These are phyloP conservation scores for Crotalus tigris DNA, from an alignment of 2,113 vertebrate species.

Conservation along the genomic window DNA sequence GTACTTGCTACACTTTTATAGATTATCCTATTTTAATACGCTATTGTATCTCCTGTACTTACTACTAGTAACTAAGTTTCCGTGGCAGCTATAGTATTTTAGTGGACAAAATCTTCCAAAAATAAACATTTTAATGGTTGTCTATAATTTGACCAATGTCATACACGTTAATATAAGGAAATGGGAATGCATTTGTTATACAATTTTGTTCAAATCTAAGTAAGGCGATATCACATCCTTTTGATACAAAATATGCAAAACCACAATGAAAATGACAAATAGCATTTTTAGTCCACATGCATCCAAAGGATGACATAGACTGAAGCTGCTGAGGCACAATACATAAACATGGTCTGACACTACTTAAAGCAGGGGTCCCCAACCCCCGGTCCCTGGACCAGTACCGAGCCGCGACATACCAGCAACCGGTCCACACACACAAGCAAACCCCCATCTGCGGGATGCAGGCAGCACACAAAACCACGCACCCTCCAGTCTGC, in stretches of 20 bases:
- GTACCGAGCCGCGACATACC: too few species aligned
- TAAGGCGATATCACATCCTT: background rate
- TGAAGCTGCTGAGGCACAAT: background rate
- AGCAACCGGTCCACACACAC: too few species aligned
- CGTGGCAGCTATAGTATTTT: background rate
- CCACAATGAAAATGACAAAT: background rate
- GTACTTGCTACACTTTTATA: background rate
- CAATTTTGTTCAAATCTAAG: slow-evolving; percentile 1
- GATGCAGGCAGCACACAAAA: too few species aligned
- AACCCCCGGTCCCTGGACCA: too few species aligned
- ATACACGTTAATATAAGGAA: slow-evolving; percentile 7
- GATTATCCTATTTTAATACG: background rate
- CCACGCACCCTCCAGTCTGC: too few species aligned
- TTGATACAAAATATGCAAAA: background rate
- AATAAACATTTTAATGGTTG: background rate
- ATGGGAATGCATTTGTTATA: slow-evolving; percentile 4
- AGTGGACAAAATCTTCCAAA: background rate
- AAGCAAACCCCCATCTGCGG: too few species aligned
- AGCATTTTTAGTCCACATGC: background rate
- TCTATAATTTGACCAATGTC: background rate
- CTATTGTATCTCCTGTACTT: background rate
- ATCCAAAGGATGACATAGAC: background rate
- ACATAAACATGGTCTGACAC: background rate
- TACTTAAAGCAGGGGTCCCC: background rate
- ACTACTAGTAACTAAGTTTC: background rate